Evolutionary conservation across 2,797 vertebrate genomes (phyloP).

Genomic region (Notolepis coatsorum): DNA sequence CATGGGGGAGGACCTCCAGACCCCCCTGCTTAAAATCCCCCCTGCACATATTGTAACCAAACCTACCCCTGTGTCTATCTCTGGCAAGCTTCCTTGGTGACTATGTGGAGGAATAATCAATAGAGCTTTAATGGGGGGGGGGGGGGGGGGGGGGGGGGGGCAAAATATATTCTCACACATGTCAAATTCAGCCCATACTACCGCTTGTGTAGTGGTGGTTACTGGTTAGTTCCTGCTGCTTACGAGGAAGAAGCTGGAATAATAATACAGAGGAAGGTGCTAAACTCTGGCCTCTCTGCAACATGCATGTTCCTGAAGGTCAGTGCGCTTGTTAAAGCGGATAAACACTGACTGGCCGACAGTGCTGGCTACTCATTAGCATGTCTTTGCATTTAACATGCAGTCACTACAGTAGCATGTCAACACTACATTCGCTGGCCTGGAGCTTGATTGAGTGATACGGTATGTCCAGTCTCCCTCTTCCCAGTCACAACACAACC

Average conservation of each 20-base stretch:
- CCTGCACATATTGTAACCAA: no score
- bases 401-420: constrained; percentile 20
- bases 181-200: constrained; percentile 59
- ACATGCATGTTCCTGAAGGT: constrained; percentile 67
- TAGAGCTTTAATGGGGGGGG: constrained; percentile 63
- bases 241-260: constrained; percentile 15
- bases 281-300: constrained; percentile 28
- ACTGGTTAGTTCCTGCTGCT: constrained; percentile 37
- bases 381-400: constrained; percentile 11
- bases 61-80: no score
- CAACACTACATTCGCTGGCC: background rate
- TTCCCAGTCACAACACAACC: constrained; percentile 14
- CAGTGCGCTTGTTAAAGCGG: constrained; percentile 70
- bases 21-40: no score
- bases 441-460: constrained; percentile 33
- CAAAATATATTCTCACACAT: constrained; percentile 54
- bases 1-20: no score
- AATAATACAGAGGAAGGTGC: constrained; percentile 38
- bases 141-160: no score
- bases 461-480: constrained; percentile 3
- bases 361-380: constrained; percentile 57
- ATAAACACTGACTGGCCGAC: constrained; percentile 51
- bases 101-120: constrained; percentile 56
- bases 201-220: constrained; percentile 37
- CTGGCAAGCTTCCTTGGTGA: constrained; percentile 56